A percentile compares a stretch with the other conserved stretches of the same genome.
These are phyloP conservation scores for Axinella damicornis DNA, from an alignment of 37 sponge, comb jelly and placozoan species.

Conservation along the genomic window DNA sequence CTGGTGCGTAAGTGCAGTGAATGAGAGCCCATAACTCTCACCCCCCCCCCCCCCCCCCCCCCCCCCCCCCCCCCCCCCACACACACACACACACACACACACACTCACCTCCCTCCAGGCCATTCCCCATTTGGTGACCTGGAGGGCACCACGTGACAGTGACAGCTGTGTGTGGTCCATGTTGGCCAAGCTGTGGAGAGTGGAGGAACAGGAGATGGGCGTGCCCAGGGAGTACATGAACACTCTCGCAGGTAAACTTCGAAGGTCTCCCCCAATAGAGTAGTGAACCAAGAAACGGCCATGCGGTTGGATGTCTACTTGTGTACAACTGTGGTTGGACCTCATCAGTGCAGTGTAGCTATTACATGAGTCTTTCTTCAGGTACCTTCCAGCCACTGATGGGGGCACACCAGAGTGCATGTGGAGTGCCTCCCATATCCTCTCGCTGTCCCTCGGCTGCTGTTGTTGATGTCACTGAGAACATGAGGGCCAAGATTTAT, in stretches of 20 bases:
- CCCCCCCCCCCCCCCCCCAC: not conserved
- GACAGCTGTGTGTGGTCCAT: constrained; percentile 76
- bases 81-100: too few relatives aligned
- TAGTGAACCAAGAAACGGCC: too few relatives aligned
- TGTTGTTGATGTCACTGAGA: constrained; percentile 90
- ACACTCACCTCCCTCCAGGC: constrained; percentile 59
- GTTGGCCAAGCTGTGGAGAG: constrained; percentile 89
- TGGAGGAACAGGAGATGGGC: constrained; percentile 88
- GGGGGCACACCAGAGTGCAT: constrained; percentile 71
- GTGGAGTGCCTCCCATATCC: constrained; percentile 54
- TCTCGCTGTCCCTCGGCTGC: constrained; percentile 72
- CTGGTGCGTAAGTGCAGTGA: too few relatives aligned
- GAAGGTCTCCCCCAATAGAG: too few relatives aligned
- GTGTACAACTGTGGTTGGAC: too few relatives aligned
- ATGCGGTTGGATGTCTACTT: too few relatives aligned
- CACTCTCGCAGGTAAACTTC: constrained; percentile 89
- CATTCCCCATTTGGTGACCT: constrained; percentile 83
- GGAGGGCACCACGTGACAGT: constrained; percentile 67
- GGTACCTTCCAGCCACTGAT: constrained; percentile 77
- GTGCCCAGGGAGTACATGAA: constrained; percentile 73
- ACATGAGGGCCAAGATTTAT: constrained; percentile 98
- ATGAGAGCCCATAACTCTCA: too few relatives aligned
- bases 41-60: not conserved
- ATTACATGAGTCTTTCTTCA: constrained; percentile 9
- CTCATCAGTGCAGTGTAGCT: too few relatives aligned